Evolutionary conservation across 2,797 vertebrate species (phyloP).

Genomic region (Sebastes steindachneri): DNA sequence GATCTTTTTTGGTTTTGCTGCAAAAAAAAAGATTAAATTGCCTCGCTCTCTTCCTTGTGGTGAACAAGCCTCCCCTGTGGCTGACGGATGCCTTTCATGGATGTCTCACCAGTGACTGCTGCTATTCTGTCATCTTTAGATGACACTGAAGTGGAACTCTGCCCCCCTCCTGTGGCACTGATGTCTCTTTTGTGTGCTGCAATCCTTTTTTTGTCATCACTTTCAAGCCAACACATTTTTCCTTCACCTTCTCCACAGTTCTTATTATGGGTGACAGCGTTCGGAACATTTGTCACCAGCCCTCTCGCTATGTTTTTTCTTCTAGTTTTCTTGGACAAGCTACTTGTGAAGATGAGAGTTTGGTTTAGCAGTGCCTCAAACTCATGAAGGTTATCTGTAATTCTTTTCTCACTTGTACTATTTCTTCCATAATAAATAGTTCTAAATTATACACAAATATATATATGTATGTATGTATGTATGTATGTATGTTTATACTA

Average conservation of each 20-base stretch:
- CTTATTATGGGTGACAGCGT: conserved; percentile 9
- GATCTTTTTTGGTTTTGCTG: neutral
- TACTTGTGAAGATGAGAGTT: neutral
- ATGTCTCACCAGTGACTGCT: conserved; percentile 10
- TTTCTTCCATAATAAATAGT: neutral
- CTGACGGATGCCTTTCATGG: conserved; percentile 15
- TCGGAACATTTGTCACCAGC: conserved; percentile 12
- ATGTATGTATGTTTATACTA: too few relatives aligned
- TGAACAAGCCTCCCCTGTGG: neutral
- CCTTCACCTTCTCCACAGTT: conserved; percentile 11
- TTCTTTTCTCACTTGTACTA: neutral
- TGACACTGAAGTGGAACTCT: conserved; percentile 25
- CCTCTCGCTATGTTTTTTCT: neutral
- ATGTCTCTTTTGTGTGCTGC: conserved; percentile 39
- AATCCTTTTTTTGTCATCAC: conserved; percentile 19
- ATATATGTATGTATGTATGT: too few relatives aligned
- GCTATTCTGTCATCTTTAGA: conserved; percentile 38
- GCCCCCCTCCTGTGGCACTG: conserved; percentile 15
- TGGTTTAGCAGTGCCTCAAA: neutral
- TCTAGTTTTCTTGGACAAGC: neutral
- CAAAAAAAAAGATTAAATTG: neutral
- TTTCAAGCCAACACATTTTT: conserved; percentile 22
- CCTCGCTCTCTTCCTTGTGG: neutral
- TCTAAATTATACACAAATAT: neutral
- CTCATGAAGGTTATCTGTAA: neutral